Evolutionary conservation across 2,797 vertebrate genomes (phyloP).

Genomic region (Chloroceryle amazona): DNA sequence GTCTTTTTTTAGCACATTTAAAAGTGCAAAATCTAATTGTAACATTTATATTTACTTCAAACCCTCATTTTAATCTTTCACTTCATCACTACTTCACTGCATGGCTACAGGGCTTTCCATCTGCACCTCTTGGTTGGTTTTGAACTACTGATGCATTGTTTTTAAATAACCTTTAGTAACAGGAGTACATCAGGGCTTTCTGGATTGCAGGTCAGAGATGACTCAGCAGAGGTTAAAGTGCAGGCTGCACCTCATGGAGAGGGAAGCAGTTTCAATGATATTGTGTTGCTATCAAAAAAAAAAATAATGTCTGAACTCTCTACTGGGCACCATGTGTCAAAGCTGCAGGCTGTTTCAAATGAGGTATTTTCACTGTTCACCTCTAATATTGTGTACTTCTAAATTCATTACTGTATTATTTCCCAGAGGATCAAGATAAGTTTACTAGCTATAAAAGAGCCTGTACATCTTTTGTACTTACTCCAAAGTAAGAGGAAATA

Average conservation of each 20-base stretch:
- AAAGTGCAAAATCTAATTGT: background rate
- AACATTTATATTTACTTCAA: background rate
- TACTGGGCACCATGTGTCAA: background rate
- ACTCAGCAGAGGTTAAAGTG: background rate
- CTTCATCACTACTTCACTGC: background rate
- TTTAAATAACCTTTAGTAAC: background rate
- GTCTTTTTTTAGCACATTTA: background rate
- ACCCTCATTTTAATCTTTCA: background rate
- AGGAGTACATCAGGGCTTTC: background rate
- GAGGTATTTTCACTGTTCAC: background rate
- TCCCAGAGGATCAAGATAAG: background rate
- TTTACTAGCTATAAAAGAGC: background rate
- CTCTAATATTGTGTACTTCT: background rate
- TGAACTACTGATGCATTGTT: background rate
- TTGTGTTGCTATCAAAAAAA: background rate
- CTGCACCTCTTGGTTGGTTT: background rate
- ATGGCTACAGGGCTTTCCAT: background rate
- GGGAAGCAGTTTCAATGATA: background rate
- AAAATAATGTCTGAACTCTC: background rate
- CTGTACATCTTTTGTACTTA: background rate
- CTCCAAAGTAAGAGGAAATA: background rate
- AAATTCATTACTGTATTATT: background rate
- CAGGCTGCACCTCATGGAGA: background rate
- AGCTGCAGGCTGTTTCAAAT: background rate
- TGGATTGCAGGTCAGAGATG: background rate